Evolutionary conservation across 2,888 invertebrate genomes (phyloP), one percentile per base, ranked within the genome.

Genomic region (Poecilobothrus nobilitatus): DNA sequence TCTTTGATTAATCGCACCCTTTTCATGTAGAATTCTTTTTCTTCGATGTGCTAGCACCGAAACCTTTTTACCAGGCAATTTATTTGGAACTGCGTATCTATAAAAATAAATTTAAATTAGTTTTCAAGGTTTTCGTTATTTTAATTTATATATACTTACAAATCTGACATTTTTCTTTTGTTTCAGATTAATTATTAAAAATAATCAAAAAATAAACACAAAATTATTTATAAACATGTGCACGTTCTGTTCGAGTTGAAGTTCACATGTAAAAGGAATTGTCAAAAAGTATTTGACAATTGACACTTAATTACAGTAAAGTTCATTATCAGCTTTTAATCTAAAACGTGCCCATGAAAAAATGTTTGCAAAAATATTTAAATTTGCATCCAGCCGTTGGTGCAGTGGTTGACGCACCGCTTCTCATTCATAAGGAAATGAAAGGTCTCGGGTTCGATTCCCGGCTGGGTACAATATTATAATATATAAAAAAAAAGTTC

Each of bases 31-130:
- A 66, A 81, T 79, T 33, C 82, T 77, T 12, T 79, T 76, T 70
- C 79, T 81, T 61, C 82, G 81, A 69, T 82, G 82, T n/a, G 78
- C 76, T 18, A 82, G 76, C 61, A 82, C 78, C 7, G 81, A 79
- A 0, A 82, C 78, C 67, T 81, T 80, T 74, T 81, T 82, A 18
- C 80, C 81, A 22, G 82, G 82, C 64, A 82, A 71, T 74, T 82
- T 82, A 70, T 82, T 82, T 20, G 82, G 76, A 6, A 82, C 79
- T 0, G 82, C 81, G 73, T 80, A 82, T 75, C 81, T 82, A 3
- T 2, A 63, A n/a, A 34, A 2, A 66, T 27, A 67, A n/a, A 63
- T 65, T 37, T 71, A 27, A 37, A 22, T 21, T 21, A n/a, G 22
- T 0, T 20, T 34, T 68, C 66, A 21, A 1, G 9, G 15, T 27